Evolutionary conservation across 2,113 vertebrate species (phyloP), one percentile per base, ranked within the genome.

Genomic region (Calidris pygmaea): DNA sequence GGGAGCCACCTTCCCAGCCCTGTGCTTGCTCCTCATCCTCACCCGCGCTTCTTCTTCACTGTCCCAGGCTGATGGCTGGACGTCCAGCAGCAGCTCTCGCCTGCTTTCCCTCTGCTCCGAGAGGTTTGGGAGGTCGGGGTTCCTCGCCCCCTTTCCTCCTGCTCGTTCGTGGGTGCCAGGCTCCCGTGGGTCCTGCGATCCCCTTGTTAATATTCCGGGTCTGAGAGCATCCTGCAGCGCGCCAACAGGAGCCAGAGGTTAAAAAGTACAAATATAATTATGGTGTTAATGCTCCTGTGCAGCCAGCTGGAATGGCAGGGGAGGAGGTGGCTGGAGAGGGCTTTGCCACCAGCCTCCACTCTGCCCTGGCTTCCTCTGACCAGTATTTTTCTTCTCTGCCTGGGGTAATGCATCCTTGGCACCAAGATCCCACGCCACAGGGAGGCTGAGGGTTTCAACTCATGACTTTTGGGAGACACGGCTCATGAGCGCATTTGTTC

Each of bases 201-300:
- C 72, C 39, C 24, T 80, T 75, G 37, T 75, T 86, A 93, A 73
- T 39, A 84, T 77, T 92, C 72, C 3, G 3, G 62, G 47, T 12
- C 6, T 47, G 67, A 94, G 45, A 65, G 35, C 7, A 3, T 45
- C 83, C 77, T 91, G 58, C 47, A 26, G 47, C 6, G 1, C 8
- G 3, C 14, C 48, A 77, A 67, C 67, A 50, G 60, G 55, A 94
- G 71, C 10, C 48, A 78, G 63, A 92, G 47, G 60, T 93, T 96
- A 92, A 92, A 95, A 95, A 86, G 53, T 89, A 97, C 77, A 86
- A 92, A 93, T 73, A 63, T 10, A 87, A 88, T 83, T 80, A 71
- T 12, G 17, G 73, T 67, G 45, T 75, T 80, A 93, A 86, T 32
- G 45, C 27, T 84, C 35, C 56, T 59, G 77, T 41, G 75, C 81